phyloP scores from a whole-genome alignment of 2,888 invertebrate species.

The Ceramica pisi region DNA sequence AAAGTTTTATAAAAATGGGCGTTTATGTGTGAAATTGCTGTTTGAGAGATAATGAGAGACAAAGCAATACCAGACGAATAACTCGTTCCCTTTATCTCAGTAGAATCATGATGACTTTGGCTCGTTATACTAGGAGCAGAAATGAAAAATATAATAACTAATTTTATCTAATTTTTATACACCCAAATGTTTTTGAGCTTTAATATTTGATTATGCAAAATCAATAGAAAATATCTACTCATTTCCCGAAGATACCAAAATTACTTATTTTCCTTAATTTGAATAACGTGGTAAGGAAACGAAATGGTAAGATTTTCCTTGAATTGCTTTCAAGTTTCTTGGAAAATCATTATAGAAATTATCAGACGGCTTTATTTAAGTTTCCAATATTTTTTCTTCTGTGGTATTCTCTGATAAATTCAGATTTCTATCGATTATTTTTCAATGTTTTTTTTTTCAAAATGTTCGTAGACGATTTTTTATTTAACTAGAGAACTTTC shows the following conservation, averaged over 20 bases:
- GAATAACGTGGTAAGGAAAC: slow-evolving; percentile 8
- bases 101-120: too few relatives aligned
- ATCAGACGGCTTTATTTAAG: neutral
- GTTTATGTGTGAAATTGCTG: too few relatives aligned
- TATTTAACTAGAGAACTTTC: too few relatives aligned
- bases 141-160: too few relatives aligned
- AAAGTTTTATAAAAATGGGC: too few relatives aligned
- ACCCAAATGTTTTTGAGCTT: neutral
- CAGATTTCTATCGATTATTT: too few relatives aligned
- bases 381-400: neutral
- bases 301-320: slow-evolving; percentile 7
- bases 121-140: too few relatives aligned
- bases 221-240: slow-evolving; percentile 11
- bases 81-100: too few relatives aligned
- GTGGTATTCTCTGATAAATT: neutral
- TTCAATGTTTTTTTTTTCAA: too few relatives aligned
- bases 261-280: slow-evolving; percentile 28
- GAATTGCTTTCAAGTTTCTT: slow-evolving; percentile 21
- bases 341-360: slow-evolving; percentile 10
- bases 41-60: too few relatives aligned
- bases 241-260: neutral
- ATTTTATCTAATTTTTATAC: neutral
- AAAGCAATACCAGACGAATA: too few relatives aligned
- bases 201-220: slow-evolving; percentile 6
- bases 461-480: too few relatives aligned